Evolutionary conservation across 2,797 vertebrate species (phyloP).

Genomic region (Danio jaintianensis): DNA sequence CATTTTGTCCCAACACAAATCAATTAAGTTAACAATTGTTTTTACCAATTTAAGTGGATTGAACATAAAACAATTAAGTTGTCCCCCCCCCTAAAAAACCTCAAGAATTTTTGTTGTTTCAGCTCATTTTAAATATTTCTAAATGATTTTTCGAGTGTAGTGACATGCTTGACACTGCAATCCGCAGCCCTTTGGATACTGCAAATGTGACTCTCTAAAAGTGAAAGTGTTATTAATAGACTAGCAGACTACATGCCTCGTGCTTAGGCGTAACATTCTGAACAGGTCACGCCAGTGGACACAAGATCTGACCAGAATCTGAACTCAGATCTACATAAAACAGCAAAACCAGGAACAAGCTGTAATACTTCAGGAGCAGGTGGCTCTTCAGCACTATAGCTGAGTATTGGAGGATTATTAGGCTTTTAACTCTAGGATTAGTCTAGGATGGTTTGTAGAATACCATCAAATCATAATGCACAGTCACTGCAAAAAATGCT

Average conservation of each 20-base stretch:
- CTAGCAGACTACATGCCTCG: conserved; percentile 60
- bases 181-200: background rate
- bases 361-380: conserved; percentile 16
- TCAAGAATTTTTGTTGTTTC: too few relatives aligned
- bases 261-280: conserved; percentile 74
- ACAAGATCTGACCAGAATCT: conserved; percentile 9
- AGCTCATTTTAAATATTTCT: too few relatives aligned
- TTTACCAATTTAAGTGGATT: too few relatives aligned
- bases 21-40: too few relatives aligned
- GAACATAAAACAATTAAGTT: too few relatives aligned
- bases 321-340: background rate
- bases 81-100: too few relatives aligned
- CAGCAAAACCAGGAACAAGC: background rate
- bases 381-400: conserved; percentile 9
- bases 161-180: background rate
- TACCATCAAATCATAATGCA: background rate
- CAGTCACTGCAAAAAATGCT: too few relatives aligned
- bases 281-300: conserved; percentile 64
- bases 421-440: conserved; percentile 39
- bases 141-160: background rate
- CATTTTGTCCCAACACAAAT: too few relatives aligned
- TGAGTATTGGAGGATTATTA: conserved; percentile 40
- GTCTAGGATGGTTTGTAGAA: background rate
- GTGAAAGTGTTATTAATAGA: conserved; percentile 64
- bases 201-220: conserved; percentile 7